Percentiles rank a stretch among this genome's conserved stretches.
Conservation (phyloP, 1,140 invertebrate genomes). For the Polypedilum pembai region DNA sequence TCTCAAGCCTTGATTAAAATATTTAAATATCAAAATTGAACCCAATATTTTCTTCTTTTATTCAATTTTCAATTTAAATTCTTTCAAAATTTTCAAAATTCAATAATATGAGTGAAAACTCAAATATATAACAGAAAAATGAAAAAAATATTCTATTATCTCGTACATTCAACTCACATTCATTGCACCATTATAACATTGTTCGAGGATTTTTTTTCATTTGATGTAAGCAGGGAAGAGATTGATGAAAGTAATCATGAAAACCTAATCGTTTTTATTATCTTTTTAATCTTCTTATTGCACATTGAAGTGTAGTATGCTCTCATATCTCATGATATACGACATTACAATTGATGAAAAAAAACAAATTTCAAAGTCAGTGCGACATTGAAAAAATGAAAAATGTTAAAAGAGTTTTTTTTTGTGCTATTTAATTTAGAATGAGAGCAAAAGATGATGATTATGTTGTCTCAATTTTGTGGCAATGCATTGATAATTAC, state of each 20-base stretch:
- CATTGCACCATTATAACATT: background rate
- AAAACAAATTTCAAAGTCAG: no score
- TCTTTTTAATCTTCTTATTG: conserved; percentile 28
- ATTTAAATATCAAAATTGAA: no score
- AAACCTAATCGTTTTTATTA: conserved; percentile 27
- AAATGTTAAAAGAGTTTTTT: background rate
- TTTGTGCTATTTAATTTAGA: background rate
- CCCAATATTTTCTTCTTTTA: conserved; percentile 8
- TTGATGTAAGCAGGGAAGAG: background rate
- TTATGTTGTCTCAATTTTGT: background rate
- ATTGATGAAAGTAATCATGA: conserved; percentile 28
- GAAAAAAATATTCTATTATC: background rate
- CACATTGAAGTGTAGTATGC: background rate
- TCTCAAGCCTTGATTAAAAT: no score
- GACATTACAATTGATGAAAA: no score
- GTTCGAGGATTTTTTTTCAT: background rate
- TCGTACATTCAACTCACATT: background rate
- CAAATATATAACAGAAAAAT: no score
- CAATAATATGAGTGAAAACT: no score
- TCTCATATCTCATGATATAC: no score
- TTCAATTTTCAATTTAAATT: background rate
- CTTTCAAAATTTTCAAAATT: no score
- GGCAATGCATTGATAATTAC: background rate
- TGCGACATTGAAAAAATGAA: no score
- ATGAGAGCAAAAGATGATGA: background rate